Evolutionary conservation across 2,797 vertebrate species (phyloP), one percentile per base, ranked within the genome.

Genomic region (Lagodon rhomboides): DNA sequence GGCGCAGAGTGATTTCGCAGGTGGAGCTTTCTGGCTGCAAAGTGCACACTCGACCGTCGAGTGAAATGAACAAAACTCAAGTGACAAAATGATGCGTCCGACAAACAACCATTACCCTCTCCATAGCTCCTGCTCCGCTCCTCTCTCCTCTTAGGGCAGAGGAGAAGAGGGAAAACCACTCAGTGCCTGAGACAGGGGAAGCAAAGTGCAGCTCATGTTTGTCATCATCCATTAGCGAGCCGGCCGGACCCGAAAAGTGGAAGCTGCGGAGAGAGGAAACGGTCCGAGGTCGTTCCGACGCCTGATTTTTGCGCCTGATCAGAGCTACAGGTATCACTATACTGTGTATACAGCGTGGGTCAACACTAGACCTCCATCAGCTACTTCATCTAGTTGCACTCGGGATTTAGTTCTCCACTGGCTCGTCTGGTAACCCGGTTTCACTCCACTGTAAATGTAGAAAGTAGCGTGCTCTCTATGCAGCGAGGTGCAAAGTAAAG

Each of bases 181-280:
- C 85, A 83, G 82, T 16, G 82, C 72, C 81, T 61, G 67, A 86
- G 79, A 86, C 84, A 75, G 72, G 72, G 70, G 76, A 86, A 44
- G 83, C 81, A 90, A 87, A 93, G 89, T 91, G 90, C 81, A 85
- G 82, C 89, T 83, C 76, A 82, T 93, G 83, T 90, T 89, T 87
- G 80, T 85, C 80, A 77, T 77, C 85, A 71, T 90, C 90, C 90
- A 94, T 93, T 93, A 93, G 88, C 38, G 41, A 83, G 81, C 25
- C 51, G 20, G 74, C 27, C 58, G 2, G 59, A 78, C 65, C 44
- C 54, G 62, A 43, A 43, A 41, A 74, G 75, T 74, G 73, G 66
- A 77, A 55, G 69, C 83, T 78, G 69, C 76, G 30, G 46, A 58
- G 72, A 66, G 73, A 75, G 83, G 78, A 86, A 85, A 79, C 63